Percentiles rank a stretch among this genome's conserved stretches.
phyloP scores from a whole-genome alignment of 2,113 vertebrate species.

The Brienomyrus brachyistius region DNA sequence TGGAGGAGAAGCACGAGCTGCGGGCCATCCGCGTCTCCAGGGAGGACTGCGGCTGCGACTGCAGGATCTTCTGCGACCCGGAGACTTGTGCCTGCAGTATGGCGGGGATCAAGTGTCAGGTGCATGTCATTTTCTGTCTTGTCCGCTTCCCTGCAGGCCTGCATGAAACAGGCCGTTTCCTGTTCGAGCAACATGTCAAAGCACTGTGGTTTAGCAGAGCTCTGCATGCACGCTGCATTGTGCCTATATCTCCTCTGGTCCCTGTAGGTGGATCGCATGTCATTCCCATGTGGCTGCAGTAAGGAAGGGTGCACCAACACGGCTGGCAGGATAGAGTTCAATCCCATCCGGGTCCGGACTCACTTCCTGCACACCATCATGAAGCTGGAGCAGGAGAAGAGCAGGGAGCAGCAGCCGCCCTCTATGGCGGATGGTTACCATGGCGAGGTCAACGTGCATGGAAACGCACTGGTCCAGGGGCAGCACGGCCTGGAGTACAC shows the following conservation, averaged over 20 bases:
- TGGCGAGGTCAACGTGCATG: constrained; percentile 63
- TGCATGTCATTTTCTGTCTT: constrained; percentile 40
- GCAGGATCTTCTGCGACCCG: constrained; percentile 90
- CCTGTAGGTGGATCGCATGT: constrained; percentile 94
- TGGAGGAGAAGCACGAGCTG: constrained; percentile 94
- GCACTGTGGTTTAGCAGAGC: neutral
- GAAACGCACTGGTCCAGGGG: constrained; percentile 65
- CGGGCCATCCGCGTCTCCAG: constrained; percentile 87
- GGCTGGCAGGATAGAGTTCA: constrained; percentile 93
- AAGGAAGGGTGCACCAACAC: constrained; percentile 97
- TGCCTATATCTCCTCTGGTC: constrained; percentile 28
- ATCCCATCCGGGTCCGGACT: constrained; percentile 97
- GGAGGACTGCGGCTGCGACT: constrained; percentile 96
- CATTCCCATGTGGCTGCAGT: constrained; percentile 94
- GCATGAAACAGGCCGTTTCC: neutral
- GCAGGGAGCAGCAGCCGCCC: constrained; percentile 79
- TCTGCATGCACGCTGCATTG: neutral
- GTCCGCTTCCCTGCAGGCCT: neutral
- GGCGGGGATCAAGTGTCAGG: constrained; percentile 97
- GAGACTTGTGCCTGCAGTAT: constrained; percentile 95
- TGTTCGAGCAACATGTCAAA: neutral
- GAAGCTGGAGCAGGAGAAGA: constrained; percentile 97
- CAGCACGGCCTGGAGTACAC: constrained; percentile 79
- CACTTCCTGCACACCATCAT: constrained; percentile 99
- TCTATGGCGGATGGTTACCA: constrained; percentile 76